Percentiles rank a stretch among this genome's conserved stretches.
phyloP scores from a whole-genome alignment of 2,797 vertebrate genomes.

The Sebastes itinus region DNA sequence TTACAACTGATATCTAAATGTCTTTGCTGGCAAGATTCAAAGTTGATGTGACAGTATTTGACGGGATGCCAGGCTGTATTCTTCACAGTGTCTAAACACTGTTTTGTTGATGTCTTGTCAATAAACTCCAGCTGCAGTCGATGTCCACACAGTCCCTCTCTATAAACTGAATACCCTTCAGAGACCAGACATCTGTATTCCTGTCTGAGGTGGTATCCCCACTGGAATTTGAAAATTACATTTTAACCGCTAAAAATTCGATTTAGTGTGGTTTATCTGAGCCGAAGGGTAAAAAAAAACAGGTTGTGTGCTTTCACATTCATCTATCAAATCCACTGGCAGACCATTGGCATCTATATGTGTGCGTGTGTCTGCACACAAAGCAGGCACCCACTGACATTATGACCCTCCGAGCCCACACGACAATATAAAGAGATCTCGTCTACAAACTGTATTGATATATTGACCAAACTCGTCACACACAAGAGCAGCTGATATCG shows the following conservation, averaged over 20 bases:
- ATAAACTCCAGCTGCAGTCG: constrained; percentile 12
- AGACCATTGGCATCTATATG: not conserved
- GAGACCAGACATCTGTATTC: constrained; percentile 13
- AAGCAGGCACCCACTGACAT: constrained; percentile 22
- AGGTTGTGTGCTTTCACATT: constrained; percentile 5
- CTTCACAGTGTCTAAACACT: constrained; percentile 14
- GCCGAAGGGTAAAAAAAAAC: not conserved
- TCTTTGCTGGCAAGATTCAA: constrained; percentile 2
- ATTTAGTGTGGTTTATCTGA: not conserved
- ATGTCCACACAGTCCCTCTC: not conserved
- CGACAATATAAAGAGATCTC: constrained; percentile 34
- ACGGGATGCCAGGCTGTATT: constrained; percentile 7
- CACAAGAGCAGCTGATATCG: constrained; percentile 19
- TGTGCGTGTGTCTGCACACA: constrained; percentile 7
- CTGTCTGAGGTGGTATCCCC: not conserved
- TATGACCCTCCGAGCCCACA: constrained; percentile 17
- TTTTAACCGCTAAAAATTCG: not conserved
- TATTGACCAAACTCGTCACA: constrained; percentile 43
- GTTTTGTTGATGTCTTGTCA: constrained; percentile 24
- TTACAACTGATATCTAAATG: not conserved
- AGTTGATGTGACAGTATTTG: not conserved
- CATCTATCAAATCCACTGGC: constrained; percentile 13
- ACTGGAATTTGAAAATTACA: constrained; percentile 4
- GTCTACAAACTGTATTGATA: constrained; percentile 38
- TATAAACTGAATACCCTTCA: constrained; percentile 4